A percentile compares a stretch with the other conserved stretches of the same genome.
Evolutionary conservation across 1,140 invertebrate genomes (phyloP).

Genomic region (Drosophila truncata): DNA sequence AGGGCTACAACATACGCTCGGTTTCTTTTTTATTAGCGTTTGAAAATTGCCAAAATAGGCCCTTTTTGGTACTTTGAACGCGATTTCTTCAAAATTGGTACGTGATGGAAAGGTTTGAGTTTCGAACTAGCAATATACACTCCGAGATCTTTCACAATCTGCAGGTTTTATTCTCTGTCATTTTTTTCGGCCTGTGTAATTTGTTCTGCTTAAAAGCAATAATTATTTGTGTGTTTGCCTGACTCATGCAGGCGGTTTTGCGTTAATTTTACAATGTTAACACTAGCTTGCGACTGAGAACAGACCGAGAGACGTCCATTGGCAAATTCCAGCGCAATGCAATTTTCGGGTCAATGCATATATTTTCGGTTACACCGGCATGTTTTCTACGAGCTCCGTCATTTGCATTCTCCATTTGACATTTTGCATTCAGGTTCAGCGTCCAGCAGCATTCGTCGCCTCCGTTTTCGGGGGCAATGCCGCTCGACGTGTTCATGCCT

Average conservation of each 20-base stretch:
- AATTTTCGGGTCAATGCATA: slow-evolving; percentile 67
- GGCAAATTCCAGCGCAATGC: slow-evolving; percentile 35
- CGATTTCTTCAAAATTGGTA: too few species aligned
- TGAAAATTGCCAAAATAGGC: too few species aligned
- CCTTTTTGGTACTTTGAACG: too few species aligned
- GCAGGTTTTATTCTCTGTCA: too few species aligned
- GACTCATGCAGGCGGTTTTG: neutral
- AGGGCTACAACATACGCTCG: too few species aligned
- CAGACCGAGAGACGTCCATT: neutral
- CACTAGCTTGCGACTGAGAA: neutral
- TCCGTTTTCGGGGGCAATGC: slow-evolving; percentile 50
- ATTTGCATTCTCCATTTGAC: slow-evolving; percentile 44
- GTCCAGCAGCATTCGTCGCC: slow-evolving; percentile 48
- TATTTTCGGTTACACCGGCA: slow-evolving; percentile 50
- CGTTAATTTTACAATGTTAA: neutral
- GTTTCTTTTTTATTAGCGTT: too few species aligned
- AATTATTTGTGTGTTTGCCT: too few species aligned
- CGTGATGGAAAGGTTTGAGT: too few species aligned
- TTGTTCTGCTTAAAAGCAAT: too few species aligned
- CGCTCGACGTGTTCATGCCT: slow-evolving; percentile 19
- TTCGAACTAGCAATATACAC: too few species aligned
- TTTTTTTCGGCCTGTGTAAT: too few species aligned
- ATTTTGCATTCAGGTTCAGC: slow-evolving; percentile 18
- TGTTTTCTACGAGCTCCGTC: slow-evolving; percentile 19
- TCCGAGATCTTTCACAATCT: too few species aligned